Base-by-base conservation (phyloP, 1,140 invertebrate species). In the Parasteatoda tepidariorum region DNA sequence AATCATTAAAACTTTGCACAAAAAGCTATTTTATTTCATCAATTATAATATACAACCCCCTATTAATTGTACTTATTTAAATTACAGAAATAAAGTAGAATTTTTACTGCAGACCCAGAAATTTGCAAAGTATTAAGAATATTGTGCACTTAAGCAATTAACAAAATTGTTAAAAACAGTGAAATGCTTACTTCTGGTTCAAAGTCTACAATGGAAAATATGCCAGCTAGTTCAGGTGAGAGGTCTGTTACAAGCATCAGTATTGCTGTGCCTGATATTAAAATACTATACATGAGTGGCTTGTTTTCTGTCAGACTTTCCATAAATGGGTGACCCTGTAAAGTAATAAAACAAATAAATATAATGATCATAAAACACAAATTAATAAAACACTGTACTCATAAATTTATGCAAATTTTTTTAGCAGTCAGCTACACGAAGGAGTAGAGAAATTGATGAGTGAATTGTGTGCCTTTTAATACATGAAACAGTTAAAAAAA, bases 281-380 rank as follows among this genome's bases (percentile, higher is more conserved):
- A 59, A 57, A 99, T 92, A 88, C 96, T 97, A 90, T 96, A 98
- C 85, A 99, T 89, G 71, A 99, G 91, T 30, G 96, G 93, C 87
- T 94, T 95, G 90, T 99, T 99, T 87, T 98, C 95, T 22, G 88
- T 88, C 75, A 99, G 90, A 90, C 96, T 96, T 89, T 99, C 97
- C 98, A 99, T 99, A 87, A 97, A 99, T 2, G 98, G 98, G 88
- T 96, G 93, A 13, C 98, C 98, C 97, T 99, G 87, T 57, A 89
- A 88, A 85, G 84, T 83, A 55, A 57, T 64, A 62, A n/a, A n/a
- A n/a, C n/a, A n/a, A n/a, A n/a, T n/a, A n/a, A n/a, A n/a, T n/a
- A n/a, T n/a, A n/a, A n/a, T n/a, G n/a, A n/a, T n/a, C n/a, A n/a
- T n/a, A n/a, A n/a, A n/a, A n/a, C n/a, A n/a, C n/a, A n/a, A n/a